phyloP scores from a whole-genome alignment of 2,113 vertebrate species.

The Petroica traversi region DNA sequence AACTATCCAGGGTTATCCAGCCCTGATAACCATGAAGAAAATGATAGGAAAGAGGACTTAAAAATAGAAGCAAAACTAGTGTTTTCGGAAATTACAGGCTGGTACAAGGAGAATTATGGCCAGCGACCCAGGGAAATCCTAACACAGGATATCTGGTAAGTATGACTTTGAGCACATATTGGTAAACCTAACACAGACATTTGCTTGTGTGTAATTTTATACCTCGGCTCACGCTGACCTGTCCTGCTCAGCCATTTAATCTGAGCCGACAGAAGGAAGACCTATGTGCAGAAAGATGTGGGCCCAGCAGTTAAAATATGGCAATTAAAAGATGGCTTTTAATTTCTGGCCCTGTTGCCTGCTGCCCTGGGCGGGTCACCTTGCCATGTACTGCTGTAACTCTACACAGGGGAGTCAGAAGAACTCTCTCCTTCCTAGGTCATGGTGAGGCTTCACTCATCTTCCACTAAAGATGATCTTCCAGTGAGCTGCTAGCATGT shows the following conservation, averaged over 20 bases:
- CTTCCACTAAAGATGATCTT: not conserved
- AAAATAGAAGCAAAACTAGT: conserved; percentile 34
- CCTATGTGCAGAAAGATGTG: not conserved
- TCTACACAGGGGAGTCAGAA: not conserved
- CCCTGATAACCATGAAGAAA: conserved; percentile 9
- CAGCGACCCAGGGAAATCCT: not conserved
- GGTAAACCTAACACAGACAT: not conserved
- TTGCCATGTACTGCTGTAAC: not conserved
- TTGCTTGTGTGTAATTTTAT: not conserved
- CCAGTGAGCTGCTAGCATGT: not conserved
- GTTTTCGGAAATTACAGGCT: conserved; percentile 48
- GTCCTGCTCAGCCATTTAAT: accelerated
- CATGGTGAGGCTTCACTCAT: not conserved
- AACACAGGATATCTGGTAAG: not conserved
- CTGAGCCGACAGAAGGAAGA: not conserved
- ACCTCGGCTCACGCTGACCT: not conserved
- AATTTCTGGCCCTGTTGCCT: not conserved
- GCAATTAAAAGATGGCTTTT: not conserved
- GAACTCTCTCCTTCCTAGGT: not conserved
- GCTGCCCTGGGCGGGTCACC: not conserved
- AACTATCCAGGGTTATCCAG: not conserved
- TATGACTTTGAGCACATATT: not conserved
- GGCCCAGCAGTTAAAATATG: not conserved
- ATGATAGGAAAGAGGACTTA: not conserved
- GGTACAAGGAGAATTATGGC: not conserved